Evolutionary conservation across 2,797 vertebrate species (phyloP).

Genomic region (Epinephelus awoara): DNA sequence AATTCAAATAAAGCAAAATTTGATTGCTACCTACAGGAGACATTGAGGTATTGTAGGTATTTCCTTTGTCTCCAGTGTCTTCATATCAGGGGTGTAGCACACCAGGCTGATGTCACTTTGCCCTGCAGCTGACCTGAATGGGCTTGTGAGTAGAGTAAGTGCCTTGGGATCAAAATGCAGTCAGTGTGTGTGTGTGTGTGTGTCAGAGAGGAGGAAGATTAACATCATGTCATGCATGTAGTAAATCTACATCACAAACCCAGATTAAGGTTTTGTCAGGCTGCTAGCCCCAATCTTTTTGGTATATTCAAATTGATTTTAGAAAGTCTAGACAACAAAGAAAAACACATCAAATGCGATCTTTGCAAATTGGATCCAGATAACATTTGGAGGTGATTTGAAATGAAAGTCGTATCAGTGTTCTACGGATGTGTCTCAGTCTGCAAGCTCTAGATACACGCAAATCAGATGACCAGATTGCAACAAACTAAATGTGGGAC

Average conservation of each 20-base stretch:
- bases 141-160: conserved; percentile 11
- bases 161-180: conserved; percentile 37
- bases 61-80: not conserved
- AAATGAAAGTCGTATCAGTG: too few relatives aligned
- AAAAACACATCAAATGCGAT: too few relatives aligned
- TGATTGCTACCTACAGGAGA: not conserved
- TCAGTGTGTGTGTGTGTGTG: conserved; percentile 21
- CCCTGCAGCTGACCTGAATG: conserved; percentile 52
- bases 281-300: too few relatives aligned
- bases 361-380: too few relatives aligned
- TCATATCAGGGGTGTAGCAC: not conserved
- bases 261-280: not conserved
- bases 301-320: too few relatives aligned
- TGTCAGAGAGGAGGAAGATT: conserved; percentile 5
- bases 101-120: conserved; percentile 5
- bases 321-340: too few relatives aligned
- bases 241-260: conserved; percentile 14
- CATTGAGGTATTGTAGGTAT: not conserved
- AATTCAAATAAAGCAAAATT: too few relatives aligned
- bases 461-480: too few relatives aligned
- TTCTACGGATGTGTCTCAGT: too few relatives aligned
- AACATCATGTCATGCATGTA: conserved; percentile 31
- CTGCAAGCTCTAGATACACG: too few relatives aligned
- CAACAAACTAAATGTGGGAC: too few relatives aligned
- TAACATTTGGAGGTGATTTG: too few relatives aligned